Percentiles rank a stretch among this genome's conserved stretches.
Evolutionary conservation across 2,113 vertebrate species (phyloP).

Genomic region (Nyctibius bracteatus): DNA sequence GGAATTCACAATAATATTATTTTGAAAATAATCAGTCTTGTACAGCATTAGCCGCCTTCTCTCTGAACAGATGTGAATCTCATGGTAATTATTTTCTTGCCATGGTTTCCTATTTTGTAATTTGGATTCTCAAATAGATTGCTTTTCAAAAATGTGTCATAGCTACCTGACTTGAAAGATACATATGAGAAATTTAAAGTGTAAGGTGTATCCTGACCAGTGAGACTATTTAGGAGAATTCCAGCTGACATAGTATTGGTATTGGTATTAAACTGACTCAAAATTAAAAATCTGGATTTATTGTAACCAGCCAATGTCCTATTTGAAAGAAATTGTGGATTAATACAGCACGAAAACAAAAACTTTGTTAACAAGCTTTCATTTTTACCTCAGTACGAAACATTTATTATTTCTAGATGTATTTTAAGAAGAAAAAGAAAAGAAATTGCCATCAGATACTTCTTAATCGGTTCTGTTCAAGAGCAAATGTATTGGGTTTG

Average conservation of each 20-base stretch:
- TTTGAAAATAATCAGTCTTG: not conserved
- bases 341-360: not conserved
- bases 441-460: not conserved
- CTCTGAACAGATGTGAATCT: not conserved
- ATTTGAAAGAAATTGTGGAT: not conserved
- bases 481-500: not conserved
- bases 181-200: not conserved
- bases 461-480: not conserved
- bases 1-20: fast-evolving
- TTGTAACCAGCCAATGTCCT: not conserved
- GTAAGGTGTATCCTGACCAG: not conserved
- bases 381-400: not conserved
- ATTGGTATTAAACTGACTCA: not conserved
- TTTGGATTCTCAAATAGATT: not conserved
- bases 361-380: not conserved
- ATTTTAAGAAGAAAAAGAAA: not conserved
- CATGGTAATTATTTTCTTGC: not conserved
- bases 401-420: not conserved
- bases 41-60: not conserved
- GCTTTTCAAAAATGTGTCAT: not conserved
- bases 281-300: not conserved
- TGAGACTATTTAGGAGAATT: not conserved
- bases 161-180: not conserved
- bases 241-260: not conserved
- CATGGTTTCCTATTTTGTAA: not conserved